phyloP scores from a whole-genome alignment of 2,113 vertebrate genomes.

The Delphinapterus leucas region DNA sequence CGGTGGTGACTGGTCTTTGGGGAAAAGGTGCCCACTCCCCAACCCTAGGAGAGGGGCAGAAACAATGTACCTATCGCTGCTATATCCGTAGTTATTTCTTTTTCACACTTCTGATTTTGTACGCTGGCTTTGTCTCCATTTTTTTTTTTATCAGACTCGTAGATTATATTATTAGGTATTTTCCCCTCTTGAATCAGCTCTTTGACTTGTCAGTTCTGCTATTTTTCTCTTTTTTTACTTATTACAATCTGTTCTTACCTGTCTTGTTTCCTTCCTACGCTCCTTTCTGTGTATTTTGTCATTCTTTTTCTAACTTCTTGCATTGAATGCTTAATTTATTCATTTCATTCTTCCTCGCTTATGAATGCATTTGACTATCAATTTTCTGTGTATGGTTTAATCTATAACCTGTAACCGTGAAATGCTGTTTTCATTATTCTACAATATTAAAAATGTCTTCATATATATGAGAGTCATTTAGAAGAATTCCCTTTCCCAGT shows the following conservation, averaged over 20 bases:
- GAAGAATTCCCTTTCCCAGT: not conserved
- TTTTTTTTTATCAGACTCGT: not conserved
- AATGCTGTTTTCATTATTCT: not conserved
- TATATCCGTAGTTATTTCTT: not conserved
- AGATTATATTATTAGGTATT: not conserved
- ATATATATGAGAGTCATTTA: not conserved
- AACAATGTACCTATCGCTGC: rapidly evolving
- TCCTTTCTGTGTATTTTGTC: not conserved
- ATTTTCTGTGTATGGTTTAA: not conserved
- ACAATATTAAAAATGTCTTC: not conserved
- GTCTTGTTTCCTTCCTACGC: not conserved
- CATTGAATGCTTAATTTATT: not conserved
- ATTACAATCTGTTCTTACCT: not conserved
- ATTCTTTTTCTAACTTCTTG: not conserved
- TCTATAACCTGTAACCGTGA: not conserved
- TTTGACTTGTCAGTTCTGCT: not conserved
- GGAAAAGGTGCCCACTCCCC: not conserved
- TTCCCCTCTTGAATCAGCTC: not conserved
- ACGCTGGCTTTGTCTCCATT: not conserved
- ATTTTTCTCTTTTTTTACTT: not conserved
- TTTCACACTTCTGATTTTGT: not conserved
- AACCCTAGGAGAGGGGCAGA: not conserved
- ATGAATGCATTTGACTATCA: not conserved
- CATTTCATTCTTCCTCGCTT: not conserved
- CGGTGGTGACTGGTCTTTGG: not conserved